phyloP scores from a whole-genome alignment of 2,113 vertebrate species.

The Bucco capensis region DNA sequence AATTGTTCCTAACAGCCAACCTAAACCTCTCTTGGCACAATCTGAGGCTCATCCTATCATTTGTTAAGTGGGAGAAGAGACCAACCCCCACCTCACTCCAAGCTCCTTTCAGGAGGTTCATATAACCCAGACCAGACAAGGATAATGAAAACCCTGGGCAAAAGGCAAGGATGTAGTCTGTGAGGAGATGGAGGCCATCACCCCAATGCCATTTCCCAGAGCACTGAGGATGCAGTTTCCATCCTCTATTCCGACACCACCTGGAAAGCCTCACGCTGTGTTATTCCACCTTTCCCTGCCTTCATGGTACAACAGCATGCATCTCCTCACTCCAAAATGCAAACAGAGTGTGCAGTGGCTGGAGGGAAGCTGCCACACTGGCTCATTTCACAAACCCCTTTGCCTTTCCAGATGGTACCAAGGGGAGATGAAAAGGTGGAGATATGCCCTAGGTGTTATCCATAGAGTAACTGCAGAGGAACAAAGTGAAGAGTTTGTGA shows the following conservation, averaged over 20 bases:
- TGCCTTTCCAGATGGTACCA: not conserved
- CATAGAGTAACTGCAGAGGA: too few relatives aligned
- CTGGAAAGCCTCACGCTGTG: not conserved
- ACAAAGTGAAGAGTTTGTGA: not conserved
- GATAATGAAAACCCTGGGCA: too few relatives aligned
- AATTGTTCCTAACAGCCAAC: too few relatives aligned
- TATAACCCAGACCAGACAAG: too few relatives aligned
- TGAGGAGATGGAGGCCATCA: not conserved
- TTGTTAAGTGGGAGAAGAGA: too few relatives aligned
- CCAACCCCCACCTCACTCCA: too few relatives aligned
- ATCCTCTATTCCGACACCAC: not conserved
- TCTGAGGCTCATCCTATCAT: too few relatives aligned
- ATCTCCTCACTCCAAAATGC: not conserved
- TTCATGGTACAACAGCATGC: not conserved
- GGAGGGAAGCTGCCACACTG: not conserved
- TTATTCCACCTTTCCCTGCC: not conserved
- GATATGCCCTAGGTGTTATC: not conserved
- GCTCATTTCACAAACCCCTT: not conserved
- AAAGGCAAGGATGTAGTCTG: too few relatives aligned
- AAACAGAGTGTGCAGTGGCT: not conserved
- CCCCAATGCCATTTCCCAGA: not conserved
- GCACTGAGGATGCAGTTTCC: fast-evolving
- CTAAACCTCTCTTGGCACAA: too few relatives aligned
- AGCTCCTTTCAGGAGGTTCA: too few relatives aligned
- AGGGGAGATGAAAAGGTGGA: not conserved